Percentiles rank a stretch among this genome's conserved stretches.
phyloP scores from a whole-genome alignment of 2,113 vertebrate genomes.

The Calypte anna region DNA sequence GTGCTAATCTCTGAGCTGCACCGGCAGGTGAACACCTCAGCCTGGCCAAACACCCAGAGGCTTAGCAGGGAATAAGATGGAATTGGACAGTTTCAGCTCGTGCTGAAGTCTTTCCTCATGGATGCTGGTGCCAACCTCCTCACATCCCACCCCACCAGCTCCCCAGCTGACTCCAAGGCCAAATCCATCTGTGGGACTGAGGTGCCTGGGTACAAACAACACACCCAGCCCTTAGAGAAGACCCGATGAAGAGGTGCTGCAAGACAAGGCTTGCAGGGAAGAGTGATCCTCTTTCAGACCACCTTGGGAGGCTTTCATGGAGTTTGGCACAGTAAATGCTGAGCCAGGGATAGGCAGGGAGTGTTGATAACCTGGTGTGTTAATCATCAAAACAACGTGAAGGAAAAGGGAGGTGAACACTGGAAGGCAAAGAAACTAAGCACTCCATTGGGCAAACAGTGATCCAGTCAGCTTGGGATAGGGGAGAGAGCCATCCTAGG shows the following conservation, averaged over 20 bases:
- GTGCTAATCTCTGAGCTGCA: not conserved
- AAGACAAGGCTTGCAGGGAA: slow-evolving; percentile 53
- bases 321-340: not conserved
- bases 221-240: not conserved
- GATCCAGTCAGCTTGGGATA: not conserved
- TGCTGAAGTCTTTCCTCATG: not conserved
- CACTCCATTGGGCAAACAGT: not conserved
- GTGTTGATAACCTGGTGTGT: not conserved
- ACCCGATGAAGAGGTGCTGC: not conserved
- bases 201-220: not conserved
- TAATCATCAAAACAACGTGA: not conserved
- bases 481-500: not conserved
- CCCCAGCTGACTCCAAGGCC: not conserved
- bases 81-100: not conserved
- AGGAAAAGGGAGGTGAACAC: not conserved
- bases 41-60: not conserved
- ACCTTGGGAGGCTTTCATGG: not conserved
- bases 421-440: not conserved
- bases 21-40: slow-evolving; percentile 18
- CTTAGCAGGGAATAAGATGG: not conserved
- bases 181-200: not conserved
- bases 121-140: not conserved
- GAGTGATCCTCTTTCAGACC: not conserved
- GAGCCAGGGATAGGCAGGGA: not conserved
- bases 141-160: not conserved